Base-by-base conservation (phyloP, 2,113 vertebrate species). In the Phylloscopus trochilus region DNA sequence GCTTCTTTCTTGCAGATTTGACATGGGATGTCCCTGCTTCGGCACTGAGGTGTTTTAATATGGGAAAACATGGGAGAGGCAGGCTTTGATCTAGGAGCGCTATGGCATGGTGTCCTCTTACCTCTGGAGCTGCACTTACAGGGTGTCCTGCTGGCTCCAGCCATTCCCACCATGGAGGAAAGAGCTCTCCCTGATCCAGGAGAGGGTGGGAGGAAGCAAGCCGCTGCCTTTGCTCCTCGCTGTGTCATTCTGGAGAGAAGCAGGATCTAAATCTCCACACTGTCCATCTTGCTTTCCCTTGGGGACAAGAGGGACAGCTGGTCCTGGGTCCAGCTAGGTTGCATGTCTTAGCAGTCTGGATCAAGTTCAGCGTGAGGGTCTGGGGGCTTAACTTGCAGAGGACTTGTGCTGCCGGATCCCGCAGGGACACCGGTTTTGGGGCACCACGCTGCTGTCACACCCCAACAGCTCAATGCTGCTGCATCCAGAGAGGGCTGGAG, bases 1-100 rank as follows among this genome's bases (percentile, higher is more conserved):
- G 83, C 73, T 75, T 59, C 43, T 74, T 19, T 83, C 90, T 93
- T 68, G 43, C 53, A 58, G 49, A n/a, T 63, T 44, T 86, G 60
- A n/a, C 27, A 6, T 11, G 79, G 62, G 62, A 37, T 13, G 9
- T 69, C 70, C 66, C 47, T 78, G 15, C 39, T 93, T 84, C 1
- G 2, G 33, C 60, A 30, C 2, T n/a, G 62, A 74, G 56, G 41
- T 58, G 43, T 63, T 68, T 80, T 62, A n/a, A 39, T 39, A 58
- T 11, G 41, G 68, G 87, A 60, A 86, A 24, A 22, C 51, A 6
- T 55, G 44, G 47, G 26, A 83, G 52, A 72, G 46, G 68, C 31
- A 64, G 69, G 47, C 26, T 70, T 55, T 26, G 12, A 11, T 19
- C 46, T 30, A n/a, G 69, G 52, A 62, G 19, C 9, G 4, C 51